Percentiles rank a stretch among this genome's conserved stretches.
Conservation (phyloP, 2,888 invertebrate genomes). For the Colostygia pectinataria region DNA sequence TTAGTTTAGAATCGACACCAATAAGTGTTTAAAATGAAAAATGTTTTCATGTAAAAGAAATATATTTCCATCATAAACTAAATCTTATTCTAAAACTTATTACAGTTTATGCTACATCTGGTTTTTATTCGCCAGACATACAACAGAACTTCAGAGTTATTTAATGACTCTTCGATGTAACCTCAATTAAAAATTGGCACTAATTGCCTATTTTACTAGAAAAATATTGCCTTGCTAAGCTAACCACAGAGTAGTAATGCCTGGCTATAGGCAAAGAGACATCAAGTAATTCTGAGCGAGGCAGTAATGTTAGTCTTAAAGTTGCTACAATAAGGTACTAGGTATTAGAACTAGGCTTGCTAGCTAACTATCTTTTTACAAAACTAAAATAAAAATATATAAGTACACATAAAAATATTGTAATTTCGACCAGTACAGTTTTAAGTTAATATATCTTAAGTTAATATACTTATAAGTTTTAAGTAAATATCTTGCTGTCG, state of each 20-base stretch:
- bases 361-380: constrained; percentile 9
- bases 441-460: no score
- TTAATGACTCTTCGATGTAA: constrained; percentile 8
- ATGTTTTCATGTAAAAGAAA: constrained; percentile 48
- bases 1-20: no score
- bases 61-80: constrained; percentile 55
- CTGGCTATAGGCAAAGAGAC: not conserved
- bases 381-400: no score
- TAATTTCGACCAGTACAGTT: no score
- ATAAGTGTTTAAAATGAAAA: constrained; percentile 17
- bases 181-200: not conserved
- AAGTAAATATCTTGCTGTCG: no score
- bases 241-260: no score
- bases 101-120: constrained; percentile 31
- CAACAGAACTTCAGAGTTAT: not conserved
- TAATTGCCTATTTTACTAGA: no score
- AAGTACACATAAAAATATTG: no score
- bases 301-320: constrained; percentile 44
- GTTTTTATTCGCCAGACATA: constrained; percentile 16
- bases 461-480: no score
- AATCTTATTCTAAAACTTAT: constrained; percentile 42
- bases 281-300: constrained; percentile 26
- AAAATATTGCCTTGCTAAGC: no score
- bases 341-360: constrained; percentile 13
- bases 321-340: constrained; percentile 38